phyloP scores from a whole-genome alignment of 2,888 invertebrate species.

The Crocallis elinguaria region DNA sequence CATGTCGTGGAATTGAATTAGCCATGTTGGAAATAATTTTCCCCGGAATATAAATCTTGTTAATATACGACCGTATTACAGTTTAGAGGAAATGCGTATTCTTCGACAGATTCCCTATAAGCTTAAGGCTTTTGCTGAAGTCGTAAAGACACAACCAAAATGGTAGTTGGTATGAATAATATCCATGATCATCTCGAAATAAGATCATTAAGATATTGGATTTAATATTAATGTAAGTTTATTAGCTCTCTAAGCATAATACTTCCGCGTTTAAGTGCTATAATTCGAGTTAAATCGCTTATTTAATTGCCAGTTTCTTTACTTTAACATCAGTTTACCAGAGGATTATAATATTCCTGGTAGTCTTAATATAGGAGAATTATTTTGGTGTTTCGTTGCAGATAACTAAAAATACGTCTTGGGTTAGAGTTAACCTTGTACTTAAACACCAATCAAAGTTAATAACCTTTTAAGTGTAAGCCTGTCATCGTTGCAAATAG shows the following conservation, averaged over 20 bases:
- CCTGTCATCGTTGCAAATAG: background rate
- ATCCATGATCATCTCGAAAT: slow-evolving; percentile 25
- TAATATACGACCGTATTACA: slow-evolving; percentile 23
- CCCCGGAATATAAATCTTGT: slow-evolving; percentile 23
- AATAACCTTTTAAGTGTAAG: slow-evolving; percentile 37
- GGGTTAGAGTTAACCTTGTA: background rate
- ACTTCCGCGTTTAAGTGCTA: slow-evolving; percentile 38
- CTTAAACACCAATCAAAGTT: slow-evolving; percentile 33
- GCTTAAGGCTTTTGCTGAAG: slow-evolving; percentile 15
- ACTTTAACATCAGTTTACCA: background rate
- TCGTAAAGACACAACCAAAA: slow-evolving; percentile 26
- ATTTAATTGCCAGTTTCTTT: background rate
- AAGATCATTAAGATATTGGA: slow-evolving; percentile 30
- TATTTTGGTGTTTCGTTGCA: background rate
- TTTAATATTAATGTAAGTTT: slow-evolving; percentile 32
- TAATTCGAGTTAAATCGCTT: slow-evolving; percentile 5
- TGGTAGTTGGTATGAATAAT: slow-evolving; percentile 23
- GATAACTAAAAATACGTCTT: background rate
- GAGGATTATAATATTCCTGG: background rate
- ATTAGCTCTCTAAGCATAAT: slow-evolving; percentile 36
- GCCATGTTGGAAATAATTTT: slow-evolving; percentile 33
- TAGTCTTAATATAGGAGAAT: background rate
- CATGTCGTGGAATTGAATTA: slow-evolving; percentile 38
- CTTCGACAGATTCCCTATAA: slow-evolving; percentile 10
- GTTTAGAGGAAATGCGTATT: slow-evolving; percentile 13